Percentiles rank a stretch among this genome's conserved stretches.
Conservation (phyloP, 1,140 invertebrate genomes). For the Ostrea denselamellosa region DNA sequence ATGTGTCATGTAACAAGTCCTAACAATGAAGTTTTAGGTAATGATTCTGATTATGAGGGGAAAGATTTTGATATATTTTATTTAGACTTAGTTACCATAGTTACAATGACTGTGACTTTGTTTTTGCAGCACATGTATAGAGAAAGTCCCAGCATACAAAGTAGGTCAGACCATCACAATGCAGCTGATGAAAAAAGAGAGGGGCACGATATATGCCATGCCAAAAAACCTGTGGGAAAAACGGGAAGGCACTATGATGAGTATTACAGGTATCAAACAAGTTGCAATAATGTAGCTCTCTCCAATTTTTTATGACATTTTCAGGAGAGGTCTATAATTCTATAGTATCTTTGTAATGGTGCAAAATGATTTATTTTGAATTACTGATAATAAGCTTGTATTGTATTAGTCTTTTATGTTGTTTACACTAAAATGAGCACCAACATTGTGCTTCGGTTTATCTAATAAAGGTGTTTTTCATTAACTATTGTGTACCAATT, state of each 20-base stretch:
- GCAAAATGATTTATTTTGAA: too few species aligned
- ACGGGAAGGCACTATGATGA: constrained; percentile 62
- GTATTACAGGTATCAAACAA: constrained; percentile 66
- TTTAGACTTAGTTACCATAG: not conserved
- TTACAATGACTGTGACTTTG: not conserved
- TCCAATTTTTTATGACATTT: too few species aligned
- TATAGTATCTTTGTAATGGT: too few species aligned
- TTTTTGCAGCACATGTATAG: constrained; percentile 81
- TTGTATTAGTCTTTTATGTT: too few species aligned
- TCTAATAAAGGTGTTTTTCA: too few species aligned
- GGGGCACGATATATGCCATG: constrained; percentile 87
- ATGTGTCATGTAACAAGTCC: too few species aligned
- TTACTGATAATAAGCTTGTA: too few species aligned
- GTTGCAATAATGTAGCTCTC: not conserved
- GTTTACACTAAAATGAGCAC: too few species aligned
- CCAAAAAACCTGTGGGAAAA: constrained; percentile 81
- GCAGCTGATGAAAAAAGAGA: constrained; percentile 91
- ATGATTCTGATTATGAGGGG: not conserved
- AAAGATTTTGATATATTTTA: not conserved
- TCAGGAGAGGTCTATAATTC: too few species aligned
- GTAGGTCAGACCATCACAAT: constrained; percentile 88
- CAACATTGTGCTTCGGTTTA: too few species aligned
- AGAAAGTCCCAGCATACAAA: constrained; percentile 82
- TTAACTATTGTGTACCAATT: too few species aligned
- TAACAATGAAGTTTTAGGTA: too few species aligned